phyloP scores from a whole-genome alignment of 2,113 vertebrate species.

The Entosphenus tridentatus region DNA sequence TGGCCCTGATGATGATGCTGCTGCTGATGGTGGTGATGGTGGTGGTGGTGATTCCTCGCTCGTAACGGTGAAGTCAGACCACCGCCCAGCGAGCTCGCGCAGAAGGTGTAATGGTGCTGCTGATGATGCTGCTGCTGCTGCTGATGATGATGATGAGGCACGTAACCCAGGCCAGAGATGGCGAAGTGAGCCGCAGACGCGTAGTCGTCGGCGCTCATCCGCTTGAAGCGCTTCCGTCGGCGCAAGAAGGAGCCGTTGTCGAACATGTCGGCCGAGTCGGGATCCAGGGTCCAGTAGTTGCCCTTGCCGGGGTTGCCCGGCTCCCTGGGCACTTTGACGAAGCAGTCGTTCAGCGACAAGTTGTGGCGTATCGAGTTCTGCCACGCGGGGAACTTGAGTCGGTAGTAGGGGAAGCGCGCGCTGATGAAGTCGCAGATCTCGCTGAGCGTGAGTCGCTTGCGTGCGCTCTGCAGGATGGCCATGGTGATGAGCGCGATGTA shows the following conservation, averaged over 20 bases:
- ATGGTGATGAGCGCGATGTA: constrained; percentile 79
- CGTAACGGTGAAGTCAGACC: too few species aligned
- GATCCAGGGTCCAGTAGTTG: constrained; percentile 73
- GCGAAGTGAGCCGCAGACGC: too few species aligned
- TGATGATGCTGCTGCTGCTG: too few species aligned
- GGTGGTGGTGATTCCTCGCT: too few species aligned
- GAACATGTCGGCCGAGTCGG: constrained; percentile 65
- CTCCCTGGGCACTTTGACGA: constrained; percentile 77
- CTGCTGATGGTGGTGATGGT: too few species aligned
- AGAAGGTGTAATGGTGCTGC: too few species aligned
- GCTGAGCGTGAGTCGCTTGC: constrained; percentile 50
- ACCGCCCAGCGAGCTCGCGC: too few species aligned
- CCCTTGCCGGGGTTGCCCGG: constrained; percentile 82
- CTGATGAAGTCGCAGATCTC: constrained; percentile 74
- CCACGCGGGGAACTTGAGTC: constrained; percentile 60
- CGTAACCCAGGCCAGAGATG: too few species aligned
- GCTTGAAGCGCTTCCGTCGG: constrained; percentile 61
- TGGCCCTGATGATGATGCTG: too few species aligned
- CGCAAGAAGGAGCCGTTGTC: constrained; percentile 65
- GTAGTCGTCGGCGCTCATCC: constrained; percentile 10
- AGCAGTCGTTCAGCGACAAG: constrained; percentile 85
- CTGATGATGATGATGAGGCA: too few species aligned
- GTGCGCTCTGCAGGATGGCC: constrained; percentile 60
- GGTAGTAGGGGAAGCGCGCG: constrained; percentile 57
- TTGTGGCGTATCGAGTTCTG: constrained; percentile 90